Percentiles rank a stretch among this genome's conserved stretches.
Evolutionary conservation across 2,113 vertebrate genomes (phyloP).

Genomic region (Brachyistius frenatus): DNA sequence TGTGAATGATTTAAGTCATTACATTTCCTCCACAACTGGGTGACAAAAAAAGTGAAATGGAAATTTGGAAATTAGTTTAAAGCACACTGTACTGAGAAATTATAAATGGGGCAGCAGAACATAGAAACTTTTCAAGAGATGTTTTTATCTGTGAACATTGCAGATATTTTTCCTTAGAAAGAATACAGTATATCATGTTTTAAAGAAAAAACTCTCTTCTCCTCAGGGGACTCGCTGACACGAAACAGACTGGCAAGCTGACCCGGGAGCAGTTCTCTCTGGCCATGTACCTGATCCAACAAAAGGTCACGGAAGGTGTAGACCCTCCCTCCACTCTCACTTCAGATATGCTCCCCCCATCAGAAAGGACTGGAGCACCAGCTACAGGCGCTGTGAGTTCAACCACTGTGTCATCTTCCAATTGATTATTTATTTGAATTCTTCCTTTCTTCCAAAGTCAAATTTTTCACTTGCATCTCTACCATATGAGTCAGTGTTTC

Average conservation of each 20-base stretch:
- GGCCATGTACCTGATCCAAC: constrained; percentile 97
- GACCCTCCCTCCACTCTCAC: constrained; percentile 92
- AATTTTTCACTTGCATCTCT: constrained; percentile 3
- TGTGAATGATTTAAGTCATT: not conserved
- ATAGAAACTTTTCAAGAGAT: too few relatives aligned
- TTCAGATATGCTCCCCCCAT: constrained; percentile 95
- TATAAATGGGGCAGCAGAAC: too few relatives aligned
- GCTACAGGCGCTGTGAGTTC: constrained; percentile 82
- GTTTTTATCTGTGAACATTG: not conserved
- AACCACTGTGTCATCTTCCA: constrained; percentile 1
- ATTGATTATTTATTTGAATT: not conserved
- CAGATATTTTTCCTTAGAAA: not conserved
- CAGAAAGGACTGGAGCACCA: constrained; percentile 84
- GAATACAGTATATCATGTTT: not conserved
- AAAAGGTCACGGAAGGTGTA: constrained; percentile 92
- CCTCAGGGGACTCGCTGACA: constrained; percentile 94
- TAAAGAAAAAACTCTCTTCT: constrained; percentile 7
- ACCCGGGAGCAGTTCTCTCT: constrained; percentile 95
- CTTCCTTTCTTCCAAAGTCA: not conserved
- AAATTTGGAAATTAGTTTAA: not conserved
- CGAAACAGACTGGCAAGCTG: constrained; percentile 91
- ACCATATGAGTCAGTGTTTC: not conserved
- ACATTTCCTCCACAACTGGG: not conserved
- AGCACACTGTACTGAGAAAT: not conserved
- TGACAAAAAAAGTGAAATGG: not conserved